Base-by-base conservation (phyloP, 2,888 invertebrate species). In the Lottia gigantea region DNA sequence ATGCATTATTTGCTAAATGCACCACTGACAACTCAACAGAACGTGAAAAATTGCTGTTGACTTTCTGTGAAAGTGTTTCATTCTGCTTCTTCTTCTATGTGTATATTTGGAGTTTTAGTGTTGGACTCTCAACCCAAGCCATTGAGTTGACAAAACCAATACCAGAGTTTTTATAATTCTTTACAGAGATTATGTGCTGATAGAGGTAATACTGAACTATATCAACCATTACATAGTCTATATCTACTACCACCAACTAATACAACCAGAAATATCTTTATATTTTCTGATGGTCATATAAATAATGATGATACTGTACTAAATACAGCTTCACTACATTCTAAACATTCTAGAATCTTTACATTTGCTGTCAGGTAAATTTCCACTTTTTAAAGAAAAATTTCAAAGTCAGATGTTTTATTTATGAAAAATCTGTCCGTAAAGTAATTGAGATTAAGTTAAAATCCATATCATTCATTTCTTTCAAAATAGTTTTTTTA, bases 221-320 rank as follows among this genome's bases (percentile, higher is more conserved):
- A 78, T 55, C 72, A 76, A 47, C 83, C 85, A 25, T 78, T 87
- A 66, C 80, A 82, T 64, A 77, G 82, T 40, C 76, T 80, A 67
- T 79, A 77, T 73, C 80, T 85, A n/a, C 78, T 87, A 3, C 77
- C 80, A 45, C 78, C 80, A 2, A 77, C 78, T 46, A 76, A 70
- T 25, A 64, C 75, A 26, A 72, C 76, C 7, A 79, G 82, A 67
- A 87, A 87, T 74, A 75, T 87, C 2, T 82, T 86, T 66, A 78
- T 87, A 2, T 75, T 87, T 46, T 86, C 87, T 45, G 87, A 87
- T 70, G 87, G 87, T 40, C 86, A 87, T 73, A 72, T 87, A 68
- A 84, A 81, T 74, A 82, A 83, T 72, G 80, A 83, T 68, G 82
- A 82, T 25, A 68, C 72, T 8, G 80, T 83, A 19, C 74, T 87